Evolutionary conservation across 2,888 invertebrate species (phyloP).

Genomic region (Orthosia cruda): DNA sequence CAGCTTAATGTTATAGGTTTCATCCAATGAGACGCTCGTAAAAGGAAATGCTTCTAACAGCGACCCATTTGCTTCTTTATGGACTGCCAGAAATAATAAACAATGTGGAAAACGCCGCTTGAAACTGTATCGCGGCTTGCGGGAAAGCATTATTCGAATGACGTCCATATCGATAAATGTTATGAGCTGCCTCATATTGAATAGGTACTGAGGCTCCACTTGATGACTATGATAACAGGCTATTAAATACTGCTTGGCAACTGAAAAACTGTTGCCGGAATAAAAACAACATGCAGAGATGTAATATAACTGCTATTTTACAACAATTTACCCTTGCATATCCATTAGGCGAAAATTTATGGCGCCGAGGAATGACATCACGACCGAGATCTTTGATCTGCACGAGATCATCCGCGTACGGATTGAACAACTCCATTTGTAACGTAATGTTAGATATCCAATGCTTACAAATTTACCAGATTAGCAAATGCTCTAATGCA

Average conservation of each 20-base stretch:
- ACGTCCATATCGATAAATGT: slow-evolving; percentile 21
- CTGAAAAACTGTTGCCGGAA: background rate
- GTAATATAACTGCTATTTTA: background rate
- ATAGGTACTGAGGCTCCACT: slow-evolving; percentile 22
- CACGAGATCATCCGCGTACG: slow-evolving; percentile 5
- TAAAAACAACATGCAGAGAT: slow-evolving; percentile 6
- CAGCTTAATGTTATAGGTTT: slow-evolving; percentile 22
- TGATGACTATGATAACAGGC: slow-evolving; percentile 23
- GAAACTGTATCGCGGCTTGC: slow-evolving; percentile 22
- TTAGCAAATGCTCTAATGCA: slow-evolving; percentile 26
- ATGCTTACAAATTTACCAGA: slow-evolving; percentile 38
- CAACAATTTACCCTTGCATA: background rate
- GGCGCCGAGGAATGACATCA: slow-evolving; percentile 1
- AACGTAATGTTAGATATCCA: slow-evolving; percentile 31
- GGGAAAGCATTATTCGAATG: slow-evolving; percentile 22
- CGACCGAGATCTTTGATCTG: slow-evolving; percentile 31
- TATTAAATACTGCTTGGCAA: slow-evolving; percentile 7
- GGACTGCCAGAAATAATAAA: slow-evolving; percentile 46
- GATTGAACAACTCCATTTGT: slow-evolving; percentile 27
- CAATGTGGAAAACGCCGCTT: slow-evolving; percentile 37
- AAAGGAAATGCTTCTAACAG: slow-evolving; percentile 67
- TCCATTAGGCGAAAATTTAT: slow-evolving; percentile 3
- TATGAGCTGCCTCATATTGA: slow-evolving; percentile 20
- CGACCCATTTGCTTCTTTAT: slow-evolving; percentile 59
- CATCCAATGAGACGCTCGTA: slow-evolving; percentile 61